Evolutionary conservation across 2,888 invertebrate genomes (phyloP).

Genomic region (Panorpa germanica): DNA sequence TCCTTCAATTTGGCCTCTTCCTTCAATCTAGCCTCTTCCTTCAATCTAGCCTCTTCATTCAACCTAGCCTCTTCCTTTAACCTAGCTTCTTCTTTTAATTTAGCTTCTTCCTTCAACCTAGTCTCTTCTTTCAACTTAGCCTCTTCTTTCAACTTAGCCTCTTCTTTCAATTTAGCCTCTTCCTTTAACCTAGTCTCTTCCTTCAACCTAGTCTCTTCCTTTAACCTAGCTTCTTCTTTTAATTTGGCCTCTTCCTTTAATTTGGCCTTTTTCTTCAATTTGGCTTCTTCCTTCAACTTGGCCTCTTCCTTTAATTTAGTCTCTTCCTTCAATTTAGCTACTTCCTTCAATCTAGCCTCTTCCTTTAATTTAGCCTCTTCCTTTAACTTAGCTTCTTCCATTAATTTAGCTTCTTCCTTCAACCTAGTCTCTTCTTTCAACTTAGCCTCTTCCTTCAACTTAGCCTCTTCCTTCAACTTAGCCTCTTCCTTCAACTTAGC

Average conservation of each 20-base stretch:
- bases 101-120: constrained; percentile 20
- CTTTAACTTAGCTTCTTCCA: constrained; percentile 11
- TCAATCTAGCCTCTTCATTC: constrained; percentile 13
- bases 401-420: constrained; percentile 11
- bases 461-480: constrained; percentile 11
- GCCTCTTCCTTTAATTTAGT: constrained; percentile 7
- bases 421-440: constrained; percentile 12
- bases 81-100: constrained; percentile 21
- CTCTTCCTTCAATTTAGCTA: constrained; percentile 13
- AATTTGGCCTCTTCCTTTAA: constrained; percentile 9
- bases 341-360: constrained; percentile 13
- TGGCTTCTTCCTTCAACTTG: constrained; percentile 11
- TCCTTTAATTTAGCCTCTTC: constrained; percentile 13
- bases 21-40: constrained; percentile 13
- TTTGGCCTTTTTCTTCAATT: constrained; percentile 10
- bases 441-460: constrained; percentile 12
- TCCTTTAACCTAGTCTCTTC: constrained; percentile 9
- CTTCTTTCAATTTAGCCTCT: constrained; percentile 9
- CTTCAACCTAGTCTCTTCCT: constrained; percentile 10
- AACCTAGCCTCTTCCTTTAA: constrained; percentile 15
- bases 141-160: constrained; percentile 16
- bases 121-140: constrained; percentile 19
- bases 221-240: constrained; percentile 8
- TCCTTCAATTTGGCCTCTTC: constrained; percentile 12
- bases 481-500: constrained; percentile 12